Base-by-base conservation (phyloP, 2,888 invertebrate species). In the Pteria penguin region DNA sequence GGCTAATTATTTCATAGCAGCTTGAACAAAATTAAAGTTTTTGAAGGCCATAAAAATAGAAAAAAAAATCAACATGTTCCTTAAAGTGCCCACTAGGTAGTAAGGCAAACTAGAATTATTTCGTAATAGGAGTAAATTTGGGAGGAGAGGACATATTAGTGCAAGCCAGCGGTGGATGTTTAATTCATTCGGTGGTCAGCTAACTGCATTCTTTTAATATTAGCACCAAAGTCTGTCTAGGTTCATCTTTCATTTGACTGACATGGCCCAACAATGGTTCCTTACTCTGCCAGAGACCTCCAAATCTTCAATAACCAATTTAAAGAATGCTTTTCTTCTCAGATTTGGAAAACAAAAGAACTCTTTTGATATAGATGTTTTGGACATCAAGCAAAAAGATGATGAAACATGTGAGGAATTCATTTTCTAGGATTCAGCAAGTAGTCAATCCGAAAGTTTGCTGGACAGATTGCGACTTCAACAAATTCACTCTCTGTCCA, bases 111-210 rank as follows among this genome's bases (percentile, higher is more conserved):
- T n/a, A n/a, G n/a, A n/a, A n/a, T n/a, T n/a, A n/a, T n/a, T n/a
- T n/a, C n/a, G n/a, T n/a, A n/a, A n/a, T n/a, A n/a, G n/a, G n/a
- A n/a, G n/a, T n/a, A n/a, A n/a, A n/a, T n/a, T n/a, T n/a, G n/a
- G n/a, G n/a, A n/a, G n/a, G n/a, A n/a, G n/a, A n/a, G n/a, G n/a
- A n/a, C n/a, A n/a, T 22, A n/a, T 22, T 4, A 57, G 4, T 14
- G 57, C 57, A 22, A 22, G n/a, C 5, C 57, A 57, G 24, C n/a
- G 57, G 57, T 57, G 24, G 57, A 57, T 57, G 57, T 57, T 57
- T n/a, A n/a, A 22, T 57, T 57, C n/a, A 5, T 57, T 14, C 57
- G n/a, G 57, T 57, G n/a, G 4, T 57, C 5, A n/a, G n/a, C n/a
- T 14, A 8, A 14, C 22, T 57, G 24, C n/a, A 57, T n/a, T 14